Evolutionary conservation across 2,888 invertebrate species (phyloP), one percentile per base, ranked within the genome.

Genomic region (Sipunculus nudus): DNA sequence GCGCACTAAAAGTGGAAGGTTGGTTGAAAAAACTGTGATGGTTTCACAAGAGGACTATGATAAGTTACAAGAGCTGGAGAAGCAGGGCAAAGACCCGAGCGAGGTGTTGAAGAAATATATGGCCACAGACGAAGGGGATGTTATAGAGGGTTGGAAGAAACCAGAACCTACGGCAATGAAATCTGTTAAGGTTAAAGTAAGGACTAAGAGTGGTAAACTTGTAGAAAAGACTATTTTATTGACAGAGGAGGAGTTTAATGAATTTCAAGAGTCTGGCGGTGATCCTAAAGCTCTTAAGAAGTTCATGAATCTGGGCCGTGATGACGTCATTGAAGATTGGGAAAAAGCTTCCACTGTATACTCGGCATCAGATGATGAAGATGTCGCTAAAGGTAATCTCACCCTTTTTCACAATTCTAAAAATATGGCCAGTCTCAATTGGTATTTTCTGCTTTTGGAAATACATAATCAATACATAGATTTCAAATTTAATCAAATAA

Each of bases 291-390:
- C 77, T 62, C 67, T 82, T 39, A 79, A 79, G 69, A 78, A 77
- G 64, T 82, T 76, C 65, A 72, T 82, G 46, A 70, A 77, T 28
- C 65, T 82, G 39, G 75, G 75, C 26, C 74, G 76, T 48, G 81
- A 80, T 16, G 82, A 80, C 61, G 74, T 70, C 23, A 79, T 82
- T 41, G 81, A 82, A 56, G 75, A 74, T 35, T 82, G 81, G 81
- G 79, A 82, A 65, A 82, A 80, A 58, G 79, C 77, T 0, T 79
- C 80, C 5, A 80, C 80, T 0, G 80, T 82, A 10, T 82, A 79
- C 61, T 74, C 57, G 3, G 70, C 60, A 2, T 73, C 68, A 6
- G 80, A 78, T 55, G 80, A 80, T 50, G 76, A 75, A 3, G 77
- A 76, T 26, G 35, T 65, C 13, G 43, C 46, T 29, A 60, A 60